These are phyloP conservation scores for Heptranchias perlo DNA, from an alignment of 2,113 vertebrate genomes.

Conservation along the genomic window DNA sequence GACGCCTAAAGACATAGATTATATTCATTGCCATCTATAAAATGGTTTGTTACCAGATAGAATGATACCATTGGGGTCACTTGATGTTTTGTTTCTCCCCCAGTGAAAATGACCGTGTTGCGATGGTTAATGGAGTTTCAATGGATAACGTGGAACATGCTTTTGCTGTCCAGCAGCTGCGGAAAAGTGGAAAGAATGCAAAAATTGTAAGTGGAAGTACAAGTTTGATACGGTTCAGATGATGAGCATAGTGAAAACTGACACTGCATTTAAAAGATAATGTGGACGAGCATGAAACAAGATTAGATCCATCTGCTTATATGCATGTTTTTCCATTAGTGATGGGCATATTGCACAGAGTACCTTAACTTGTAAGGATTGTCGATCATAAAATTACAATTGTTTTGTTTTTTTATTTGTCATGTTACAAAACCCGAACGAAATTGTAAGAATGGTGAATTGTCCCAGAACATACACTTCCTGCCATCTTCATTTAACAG, in stretches of 20 bases:
- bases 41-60: not conserved
- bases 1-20: not conserved
- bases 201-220: conserved; percentile 85
- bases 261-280: not conserved
- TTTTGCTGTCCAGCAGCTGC: conserved; percentile 93
- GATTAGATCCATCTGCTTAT: not conserved
- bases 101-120: conserved; percentile 96
- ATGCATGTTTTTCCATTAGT: not conserved
- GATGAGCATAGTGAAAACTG: not conserved
- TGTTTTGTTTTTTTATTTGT: not conserved
- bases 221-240: not conserved
- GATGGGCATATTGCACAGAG: not conserved
- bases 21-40: not conserved
- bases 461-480: not conserved
- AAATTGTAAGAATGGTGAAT: not conserved
- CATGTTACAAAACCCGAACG: not conserved
- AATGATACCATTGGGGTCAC: not conserved
- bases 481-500: not conserved
- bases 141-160: conserved; percentile 99
- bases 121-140: conserved; percentile 97
- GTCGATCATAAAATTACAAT: not conserved
- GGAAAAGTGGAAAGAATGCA: conserved; percentile 98
- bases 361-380: not conserved
- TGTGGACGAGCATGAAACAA: not conserved
- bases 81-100: conserved; percentile 33